These are phyloP conservation scores for Heliconius hortense DNA, from an alignment of 2,888 invertebrate species.

Conservation along the genomic window DNA sequence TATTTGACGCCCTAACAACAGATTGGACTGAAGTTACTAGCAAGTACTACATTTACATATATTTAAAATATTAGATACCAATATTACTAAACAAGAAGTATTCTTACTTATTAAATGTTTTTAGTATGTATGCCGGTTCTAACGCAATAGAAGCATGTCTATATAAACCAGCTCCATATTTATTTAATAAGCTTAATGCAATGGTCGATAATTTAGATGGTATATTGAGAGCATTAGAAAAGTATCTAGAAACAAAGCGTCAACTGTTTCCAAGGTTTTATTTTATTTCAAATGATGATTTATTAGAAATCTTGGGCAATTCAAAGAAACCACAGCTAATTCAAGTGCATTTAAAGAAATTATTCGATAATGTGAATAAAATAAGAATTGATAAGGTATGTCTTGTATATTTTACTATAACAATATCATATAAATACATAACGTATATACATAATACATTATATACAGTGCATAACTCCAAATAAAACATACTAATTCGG, in stretches of 20 bases:
- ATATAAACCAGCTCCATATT: conserved; percentile 82
- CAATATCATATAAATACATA: background rate
- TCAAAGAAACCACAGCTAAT: conserved; percentile 91
- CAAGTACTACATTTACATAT: conserved; percentile 53
- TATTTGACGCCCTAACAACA: conserved; percentile 87
- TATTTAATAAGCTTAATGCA: conserved; percentile 85
- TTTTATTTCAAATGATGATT: conserved; percentile 85
- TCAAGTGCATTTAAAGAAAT: conserved; percentile 92
- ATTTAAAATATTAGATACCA: background rate
- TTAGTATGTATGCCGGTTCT: conserved; percentile 75
- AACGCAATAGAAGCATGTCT: conserved; percentile 84
- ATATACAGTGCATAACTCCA: too few relatives aligned
- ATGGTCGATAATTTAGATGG: conserved; percentile 89
- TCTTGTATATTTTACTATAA: background rate
- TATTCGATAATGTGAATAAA: conserved; percentile 92
- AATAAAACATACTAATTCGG: too few relatives aligned
- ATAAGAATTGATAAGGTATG: conserved; percentile 85
- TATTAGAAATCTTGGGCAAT: conserved; percentile 92
- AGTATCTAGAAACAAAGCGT: conserved; percentile 94
- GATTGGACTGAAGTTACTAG: conserved; percentile 87
- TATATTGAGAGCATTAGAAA: conserved; percentile 91
- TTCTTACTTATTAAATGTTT: background rate
- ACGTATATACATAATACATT: too few relatives aligned
- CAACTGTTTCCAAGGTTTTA: conserved; percentile 90
- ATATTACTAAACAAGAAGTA: background rate